Evolutionary conservation across 2,113 vertebrate genomes (phyloP).

Genomic region (Apistogramma diplotaenia): DNA sequence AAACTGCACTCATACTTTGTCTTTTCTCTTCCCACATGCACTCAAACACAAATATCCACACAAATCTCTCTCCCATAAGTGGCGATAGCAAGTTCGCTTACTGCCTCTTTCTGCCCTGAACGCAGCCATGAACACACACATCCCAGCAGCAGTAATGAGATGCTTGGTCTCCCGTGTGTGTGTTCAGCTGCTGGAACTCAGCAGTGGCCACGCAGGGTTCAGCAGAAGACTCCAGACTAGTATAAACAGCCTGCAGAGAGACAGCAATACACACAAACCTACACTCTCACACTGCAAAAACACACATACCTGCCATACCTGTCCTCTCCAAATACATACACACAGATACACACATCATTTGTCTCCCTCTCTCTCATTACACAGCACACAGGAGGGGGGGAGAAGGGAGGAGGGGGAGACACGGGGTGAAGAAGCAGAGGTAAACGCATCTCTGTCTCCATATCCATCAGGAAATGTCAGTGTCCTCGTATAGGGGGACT

Average conservation of each 20-base stretch:
- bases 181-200: not conserved
- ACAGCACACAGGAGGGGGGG: not conserved
- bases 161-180: not conserved
- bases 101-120: not conserved
- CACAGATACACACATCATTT: slow-evolving; percentile 21
- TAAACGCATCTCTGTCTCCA: slow-evolving; percentile 36
- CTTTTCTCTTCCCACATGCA: slow-evolving; percentile 14
- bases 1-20: slow-evolving; percentile 11
- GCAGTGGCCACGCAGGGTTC: slow-evolving; percentile 5
- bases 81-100: not conserved
- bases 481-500: slow-evolving; percentile 19
- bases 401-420: not conserved
- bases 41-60: slow-evolving; percentile 8
- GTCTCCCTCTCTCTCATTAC: not conserved
- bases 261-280: slow-evolving; percentile 4
- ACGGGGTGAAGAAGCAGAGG: slow-evolving; percentile 21
- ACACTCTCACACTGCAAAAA: not conserved
- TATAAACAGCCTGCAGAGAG: slow-evolving; percentile 48
- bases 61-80: not conserved
- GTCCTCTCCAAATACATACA: slow-evolving; percentile 1
- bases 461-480: slow-evolving; percentile 60
- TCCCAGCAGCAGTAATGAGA: not conserved
- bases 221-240: slow-evolving; percentile 26
- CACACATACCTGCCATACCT: not conserved
- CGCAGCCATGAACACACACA: not conserved